A percentile compares a stretch with the other conserved stretches of the same genome.
Conservation (phyloP, 2,113 vertebrate genomes). For the Pelecanoides urinatrix region DNA sequence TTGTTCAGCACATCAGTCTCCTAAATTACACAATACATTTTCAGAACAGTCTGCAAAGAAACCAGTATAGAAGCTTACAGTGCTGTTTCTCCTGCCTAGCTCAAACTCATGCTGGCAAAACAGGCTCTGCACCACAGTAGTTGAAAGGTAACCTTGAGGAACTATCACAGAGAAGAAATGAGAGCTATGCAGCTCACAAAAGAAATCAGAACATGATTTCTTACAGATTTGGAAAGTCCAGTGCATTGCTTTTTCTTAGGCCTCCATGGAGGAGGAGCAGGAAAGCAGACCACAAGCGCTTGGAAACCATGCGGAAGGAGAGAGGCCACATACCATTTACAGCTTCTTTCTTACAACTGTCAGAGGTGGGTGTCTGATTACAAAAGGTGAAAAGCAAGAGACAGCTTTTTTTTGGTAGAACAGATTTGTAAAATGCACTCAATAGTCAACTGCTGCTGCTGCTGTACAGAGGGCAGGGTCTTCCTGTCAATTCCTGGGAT, state of each 20-base stretch:
- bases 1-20: neutral
- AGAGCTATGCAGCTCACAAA: neutral
- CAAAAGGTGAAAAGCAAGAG: neutral
- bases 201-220: neutral
- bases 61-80: neutral
- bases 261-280: neutral
- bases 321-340: neutral
- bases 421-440: neutral
- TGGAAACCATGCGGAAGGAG: neutral
- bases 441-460: neutral
- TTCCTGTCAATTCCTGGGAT: neutral
- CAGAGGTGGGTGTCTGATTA: neutral
- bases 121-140: neutral
- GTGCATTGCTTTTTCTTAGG: neutral
- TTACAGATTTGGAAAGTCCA: neutral
- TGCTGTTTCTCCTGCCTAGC: neutral
- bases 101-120: neutral
- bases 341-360: neutral
- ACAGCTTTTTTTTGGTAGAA: neutral
- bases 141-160: neutral
- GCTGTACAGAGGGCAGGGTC: neutral
- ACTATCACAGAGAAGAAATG: neutral
- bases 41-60: conserved; percentile 19
- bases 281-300: neutral
- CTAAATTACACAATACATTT: conserved; percentile 25